Percentiles rank a stretch among this genome's conserved stretches.
Conservation (phyloP, 2,797 vertebrate species). For the Parauchenoglanis ngamensis region DNA sequence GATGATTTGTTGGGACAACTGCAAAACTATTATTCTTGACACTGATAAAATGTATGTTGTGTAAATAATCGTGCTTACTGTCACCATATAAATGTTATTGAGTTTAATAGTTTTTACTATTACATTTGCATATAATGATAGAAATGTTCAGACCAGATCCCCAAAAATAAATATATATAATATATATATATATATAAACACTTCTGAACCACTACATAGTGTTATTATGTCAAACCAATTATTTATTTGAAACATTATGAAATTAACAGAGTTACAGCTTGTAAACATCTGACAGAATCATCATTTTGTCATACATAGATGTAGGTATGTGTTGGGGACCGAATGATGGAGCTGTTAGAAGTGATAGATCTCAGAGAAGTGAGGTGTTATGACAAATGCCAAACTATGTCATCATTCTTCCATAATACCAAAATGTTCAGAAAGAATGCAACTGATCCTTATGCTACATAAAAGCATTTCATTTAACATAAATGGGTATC, state of each 20-base stretch:
- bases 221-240: not conserved
- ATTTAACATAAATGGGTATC: not conserved
- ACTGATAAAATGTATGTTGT: too few relatives aligned
- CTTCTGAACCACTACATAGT: not conserved
- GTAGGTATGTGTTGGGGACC: not conserved
- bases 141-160: not conserved
- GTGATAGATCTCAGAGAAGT: not conserved
- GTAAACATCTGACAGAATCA: not conserved
- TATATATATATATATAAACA: not conserved
- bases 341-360: not conserved
- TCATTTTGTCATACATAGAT: not conserved
- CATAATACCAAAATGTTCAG: not conserved
- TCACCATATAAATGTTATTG: too few relatives aligned
- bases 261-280: not conserved
- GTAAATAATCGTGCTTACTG: too few relatives aligned
- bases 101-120: too few relatives aligned
- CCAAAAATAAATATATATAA: not conserved
- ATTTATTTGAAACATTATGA: not conserved
- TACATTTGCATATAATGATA: not conserved
- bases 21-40: too few relatives aligned
- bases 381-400: not conserved
- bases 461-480: not conserved
- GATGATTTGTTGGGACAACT: too few relatives aligned
- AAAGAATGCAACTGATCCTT: not conserved
- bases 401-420: not conserved